A percentile compares a stretch with the other conserved stretches of the same genome.
Conservation (phyloP, 2,888 invertebrate species). For the Xestobium rufovillosum region DNA sequence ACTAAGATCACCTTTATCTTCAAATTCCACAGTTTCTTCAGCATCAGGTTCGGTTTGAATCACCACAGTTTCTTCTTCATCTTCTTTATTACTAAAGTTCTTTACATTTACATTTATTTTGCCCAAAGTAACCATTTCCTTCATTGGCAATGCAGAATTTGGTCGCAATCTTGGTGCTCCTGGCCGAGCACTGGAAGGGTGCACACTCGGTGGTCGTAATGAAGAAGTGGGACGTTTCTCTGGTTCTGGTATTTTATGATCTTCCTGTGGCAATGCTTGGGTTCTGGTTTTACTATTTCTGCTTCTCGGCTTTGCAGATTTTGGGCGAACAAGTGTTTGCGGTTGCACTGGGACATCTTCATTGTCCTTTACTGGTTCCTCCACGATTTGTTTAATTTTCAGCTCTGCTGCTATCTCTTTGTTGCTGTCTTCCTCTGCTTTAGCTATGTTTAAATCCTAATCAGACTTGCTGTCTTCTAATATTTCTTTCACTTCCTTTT, state of each 20-base stretch:
- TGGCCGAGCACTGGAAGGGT: slow-evolving; percentile 80
- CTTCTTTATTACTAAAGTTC: slow-evolving; percentile 56
- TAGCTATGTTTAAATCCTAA: slow-evolving; percentile 19
- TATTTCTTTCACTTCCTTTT: slow-evolving; percentile 30
- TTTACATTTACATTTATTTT: slow-evolving; percentile 76
- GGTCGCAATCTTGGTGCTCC: slow-evolving; percentile 78
- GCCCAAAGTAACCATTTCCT: slow-evolving; percentile 52
- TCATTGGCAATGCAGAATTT: slow-evolving; percentile 52
- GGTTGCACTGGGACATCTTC: slow-evolving; percentile 4
- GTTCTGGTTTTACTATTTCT: no score
- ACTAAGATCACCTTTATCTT: no score
- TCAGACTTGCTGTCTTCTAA: slow-evolving; percentile 28
- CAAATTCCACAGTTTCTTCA: slow-evolving; percentile 44
- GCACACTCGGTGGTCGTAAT: slow-evolving; percentile 59
- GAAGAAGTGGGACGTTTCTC: slow-evolving; percentile 50
- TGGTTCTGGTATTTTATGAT: no score
- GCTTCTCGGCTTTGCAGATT: no score
- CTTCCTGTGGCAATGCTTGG: no score
- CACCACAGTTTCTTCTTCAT: slow-evolving; percentile 69
- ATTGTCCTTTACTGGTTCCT: not conserved
- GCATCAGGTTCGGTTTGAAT: slow-evolving; percentile 47
- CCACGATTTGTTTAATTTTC: slow-evolving; percentile 9
- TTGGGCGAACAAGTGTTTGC: slow-evolving; percentile 20
- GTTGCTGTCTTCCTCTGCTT: slow-evolving; percentile 20
- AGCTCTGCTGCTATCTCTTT: slow-evolving; percentile 13